A percentile compares a stretch with the other conserved stretches of the same genome.
These are phyloP conservation scores for Pseudopleuronectes americanus DNA, from an alignment of 2,797 vertebrate species.

Conservation along the genomic window DNA sequence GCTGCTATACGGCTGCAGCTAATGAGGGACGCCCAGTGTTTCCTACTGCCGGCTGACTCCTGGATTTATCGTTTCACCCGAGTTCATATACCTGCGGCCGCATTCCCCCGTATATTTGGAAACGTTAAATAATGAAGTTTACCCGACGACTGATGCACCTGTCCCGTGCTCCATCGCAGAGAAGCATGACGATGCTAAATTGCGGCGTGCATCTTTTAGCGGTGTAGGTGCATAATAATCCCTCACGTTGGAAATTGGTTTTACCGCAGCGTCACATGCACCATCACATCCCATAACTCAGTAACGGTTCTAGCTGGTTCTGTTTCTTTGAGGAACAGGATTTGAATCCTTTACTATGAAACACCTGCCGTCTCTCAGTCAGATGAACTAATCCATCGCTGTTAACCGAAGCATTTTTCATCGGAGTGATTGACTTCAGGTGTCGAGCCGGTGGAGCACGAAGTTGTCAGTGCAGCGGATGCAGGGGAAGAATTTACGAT, in stretches of 20 bases:
- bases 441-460: conserved; percentile 32
- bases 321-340: not conserved
- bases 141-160: conserved; percentile 32
- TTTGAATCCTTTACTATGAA: not conserved
- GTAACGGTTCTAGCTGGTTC: not conserved
- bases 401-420: conserved; percentile 28
- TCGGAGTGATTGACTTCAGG: conserved; percentile 24
- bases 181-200: conserved; percentile 41
- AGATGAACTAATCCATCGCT: conserved; percentile 2
- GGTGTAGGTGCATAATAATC: conserved; percentile 30
- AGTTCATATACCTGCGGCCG: conserved; percentile 51
- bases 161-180: conserved; percentile 37
- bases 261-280: conserved; percentile 5
- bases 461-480: conserved; percentile 21
- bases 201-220: conserved; percentile 5
- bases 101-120: conserved; percentile 53
- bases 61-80: conserved; percentile 63
- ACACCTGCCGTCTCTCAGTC: conserved; percentile 1
- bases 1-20: conserved; percentile 45
- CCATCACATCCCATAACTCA: conserved; percentile 22
- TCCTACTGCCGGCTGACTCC: conserved; percentile 46
- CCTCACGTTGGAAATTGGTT: conserved; percentile 48
- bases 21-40: conserved; percentile 65
- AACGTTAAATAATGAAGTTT: conserved; percentile 66
- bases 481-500: conserved; percentile 3